A percentile compares a stretch with the other conserved stretches of the same genome.
Conservation (phyloP, 2,113 vertebrate species). For the Oceanodroma tethys region DNA sequence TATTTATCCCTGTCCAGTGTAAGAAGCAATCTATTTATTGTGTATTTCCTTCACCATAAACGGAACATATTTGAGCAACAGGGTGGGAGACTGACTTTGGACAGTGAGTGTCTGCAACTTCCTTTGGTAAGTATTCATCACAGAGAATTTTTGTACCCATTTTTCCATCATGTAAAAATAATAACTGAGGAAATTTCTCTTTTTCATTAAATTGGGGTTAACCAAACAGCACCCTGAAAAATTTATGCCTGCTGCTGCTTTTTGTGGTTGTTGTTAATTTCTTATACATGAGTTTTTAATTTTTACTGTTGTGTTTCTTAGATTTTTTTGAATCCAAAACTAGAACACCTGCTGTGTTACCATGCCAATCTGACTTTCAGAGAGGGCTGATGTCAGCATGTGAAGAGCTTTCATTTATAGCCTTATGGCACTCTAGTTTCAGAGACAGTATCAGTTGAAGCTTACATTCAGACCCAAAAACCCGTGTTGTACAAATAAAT, state of each 20-base stretch:
- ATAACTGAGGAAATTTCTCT: neutral
- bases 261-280: neutral
- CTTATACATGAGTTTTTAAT: neutral
- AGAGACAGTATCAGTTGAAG: neutral
- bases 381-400: neutral
- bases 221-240: neutral
- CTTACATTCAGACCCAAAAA: neutral
- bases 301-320: neutral
- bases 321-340: neutral
- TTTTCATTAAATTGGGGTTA: neutral
- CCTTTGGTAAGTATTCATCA: neutral
- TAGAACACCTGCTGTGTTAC: neutral
- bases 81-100: neutral
- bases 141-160: neutral
- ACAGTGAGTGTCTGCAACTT: neutral
- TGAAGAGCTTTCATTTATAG: slow-evolving; percentile 18
- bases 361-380: slow-evolving; percentile 23
- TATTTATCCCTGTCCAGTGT: neutral
- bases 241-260: neutral
- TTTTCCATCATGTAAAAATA: neutral
- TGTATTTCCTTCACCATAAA: neutral
- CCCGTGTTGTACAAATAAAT: neutral
- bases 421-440: neutral
- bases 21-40: neutral
- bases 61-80: neutral